Evolutionary conservation across 1,140 invertebrate genomes (phyloP).

Genomic region (Nephila pilipes): DNA sequence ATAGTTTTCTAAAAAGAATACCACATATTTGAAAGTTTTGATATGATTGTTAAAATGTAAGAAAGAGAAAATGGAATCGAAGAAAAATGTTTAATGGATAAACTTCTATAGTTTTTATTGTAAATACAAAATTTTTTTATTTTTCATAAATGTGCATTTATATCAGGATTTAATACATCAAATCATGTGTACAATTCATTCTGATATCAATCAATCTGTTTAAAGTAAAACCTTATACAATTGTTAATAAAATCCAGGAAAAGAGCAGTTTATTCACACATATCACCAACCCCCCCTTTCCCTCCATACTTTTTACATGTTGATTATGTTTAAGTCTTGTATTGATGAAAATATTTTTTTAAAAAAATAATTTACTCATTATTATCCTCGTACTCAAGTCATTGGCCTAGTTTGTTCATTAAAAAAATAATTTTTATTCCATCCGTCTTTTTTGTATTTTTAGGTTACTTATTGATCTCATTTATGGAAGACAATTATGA

Average conservation of each 20-base stretch:
- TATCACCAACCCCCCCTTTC: too few relatives aligned
- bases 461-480: not conserved
- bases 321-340: too few relatives aligned
- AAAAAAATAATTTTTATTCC: not conserved
- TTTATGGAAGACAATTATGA: not conserved
- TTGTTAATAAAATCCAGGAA: too few relatives aligned
- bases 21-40: not conserved
- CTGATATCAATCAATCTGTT: not conserved
- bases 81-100: not conserved
- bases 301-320: too few relatives aligned
- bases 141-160: not conserved
- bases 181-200: not conserved
- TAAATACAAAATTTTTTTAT: not conserved
- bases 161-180: not conserved
- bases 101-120: not conserved
- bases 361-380: too few relatives aligned
- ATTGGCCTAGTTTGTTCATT: too few relatives aligned
- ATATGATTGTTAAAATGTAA: not conserved
- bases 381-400: too few relatives aligned
- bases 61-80: not conserved
- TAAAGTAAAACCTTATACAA: too few relatives aligned
- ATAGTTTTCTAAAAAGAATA: slow-evolving; percentile 9
- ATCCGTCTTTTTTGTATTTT: not conserved
- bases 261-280: too few relatives aligned
- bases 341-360: too few relatives aligned